phyloP scores from a whole-genome alignment of 2,113 vertebrate species.

The Merops nubicus region DNA sequence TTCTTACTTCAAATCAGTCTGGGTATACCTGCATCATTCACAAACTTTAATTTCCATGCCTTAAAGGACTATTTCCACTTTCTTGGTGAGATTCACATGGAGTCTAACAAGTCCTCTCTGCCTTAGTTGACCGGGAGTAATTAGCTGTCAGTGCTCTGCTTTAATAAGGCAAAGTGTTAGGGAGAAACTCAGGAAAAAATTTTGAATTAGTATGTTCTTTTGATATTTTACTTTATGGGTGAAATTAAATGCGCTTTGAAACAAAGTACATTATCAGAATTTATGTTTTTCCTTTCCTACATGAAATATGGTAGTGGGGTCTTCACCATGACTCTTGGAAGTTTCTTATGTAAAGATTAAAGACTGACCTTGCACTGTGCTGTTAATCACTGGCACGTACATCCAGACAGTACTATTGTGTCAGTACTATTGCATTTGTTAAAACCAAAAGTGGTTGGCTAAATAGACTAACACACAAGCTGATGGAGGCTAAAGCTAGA shows the following conservation, averaged over 20 bases:
- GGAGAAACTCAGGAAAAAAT: neutral
- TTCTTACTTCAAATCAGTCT: neutral
- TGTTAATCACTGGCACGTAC: neutral
- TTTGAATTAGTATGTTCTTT: neutral
- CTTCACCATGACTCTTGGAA: neutral
- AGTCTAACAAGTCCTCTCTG: neutral
- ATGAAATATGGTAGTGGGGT: neutral
- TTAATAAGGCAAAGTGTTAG: neutral
- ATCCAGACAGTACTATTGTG: neutral
- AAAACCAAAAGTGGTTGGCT: neutral
- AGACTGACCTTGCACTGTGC: neutral
- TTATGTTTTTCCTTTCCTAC: neutral
- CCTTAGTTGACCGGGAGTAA: neutral
- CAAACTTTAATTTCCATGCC: neutral
- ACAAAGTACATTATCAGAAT: neutral
- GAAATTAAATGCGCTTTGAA: neutral
- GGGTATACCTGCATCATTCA: neutral
- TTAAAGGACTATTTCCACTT: neutral
- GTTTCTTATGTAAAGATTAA: neutral
- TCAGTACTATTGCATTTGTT: neutral
- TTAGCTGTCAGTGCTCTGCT: neutral
- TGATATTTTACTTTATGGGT: neutral
- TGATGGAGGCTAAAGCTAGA: neutral
- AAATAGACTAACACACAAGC: neutral
- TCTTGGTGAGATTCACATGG: neutral